These are phyloP conservation scores for Clarias platycephalus DNA, from an alignment of 2,797 vertebrate species.

Conservation along the genomic window DNA sequence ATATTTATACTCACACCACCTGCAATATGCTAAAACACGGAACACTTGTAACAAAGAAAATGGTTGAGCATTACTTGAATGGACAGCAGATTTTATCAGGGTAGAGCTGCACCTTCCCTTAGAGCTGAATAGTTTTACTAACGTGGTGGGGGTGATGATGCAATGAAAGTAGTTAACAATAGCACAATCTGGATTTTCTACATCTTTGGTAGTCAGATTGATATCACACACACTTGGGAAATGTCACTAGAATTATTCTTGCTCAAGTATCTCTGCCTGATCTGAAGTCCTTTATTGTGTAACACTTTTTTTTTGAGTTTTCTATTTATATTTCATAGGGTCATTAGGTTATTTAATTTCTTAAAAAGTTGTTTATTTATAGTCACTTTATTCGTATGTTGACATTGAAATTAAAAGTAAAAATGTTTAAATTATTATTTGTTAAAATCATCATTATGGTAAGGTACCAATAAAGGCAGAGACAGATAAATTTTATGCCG, in stretches of 20 bases:
- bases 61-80: not conserved
- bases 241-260: not conserved
- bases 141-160: not conserved
- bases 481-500: not conserved
- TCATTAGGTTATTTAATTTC: not conserved
- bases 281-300: not conserved
- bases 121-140: not conserved
- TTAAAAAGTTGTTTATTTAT: not conserved
- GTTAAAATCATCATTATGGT: not conserved
- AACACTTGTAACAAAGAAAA: constrained; percentile 3
- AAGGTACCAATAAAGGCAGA: not conserved
- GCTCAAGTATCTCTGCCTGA: not conserved
- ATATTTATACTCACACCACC: not conserved
- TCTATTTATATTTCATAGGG: not conserved
- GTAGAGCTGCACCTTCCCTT: not conserved
- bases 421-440: not conserved
- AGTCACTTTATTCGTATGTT: not conserved
- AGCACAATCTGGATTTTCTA: not conserved
- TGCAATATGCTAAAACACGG: not conserved
- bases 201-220: not conserved
- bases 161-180: not conserved
- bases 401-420: not conserved
- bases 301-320: not conserved
- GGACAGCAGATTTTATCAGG: not conserved
- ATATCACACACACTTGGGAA: not conserved